Evolutionary conservation across 2,797 vertebrate genomes (phyloP).

Genomic region (Enteromius unitaeniatus): DNA sequence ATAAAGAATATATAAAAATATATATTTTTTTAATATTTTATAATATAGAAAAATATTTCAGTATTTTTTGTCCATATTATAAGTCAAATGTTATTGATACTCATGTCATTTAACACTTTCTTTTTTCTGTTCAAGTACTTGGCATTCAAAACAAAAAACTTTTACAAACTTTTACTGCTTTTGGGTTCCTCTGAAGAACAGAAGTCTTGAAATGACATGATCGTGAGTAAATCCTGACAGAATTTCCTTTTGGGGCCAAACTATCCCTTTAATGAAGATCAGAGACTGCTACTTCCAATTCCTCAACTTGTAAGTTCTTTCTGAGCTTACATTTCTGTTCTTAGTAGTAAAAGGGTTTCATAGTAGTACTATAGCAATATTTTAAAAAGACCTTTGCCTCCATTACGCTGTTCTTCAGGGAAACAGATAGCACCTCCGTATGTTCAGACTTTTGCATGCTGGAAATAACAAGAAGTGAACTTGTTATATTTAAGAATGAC

Average conservation of each 20-base stretch:
- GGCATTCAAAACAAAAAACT: not conserved
- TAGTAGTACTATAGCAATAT: constrained; percentile 31
- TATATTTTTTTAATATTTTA: too few species aligned
- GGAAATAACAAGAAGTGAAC: constrained; percentile 32
- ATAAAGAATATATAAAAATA: not conserved
- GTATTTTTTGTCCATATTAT: not conserved
- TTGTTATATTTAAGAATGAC: constrained; percentile 23
- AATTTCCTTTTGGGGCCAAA: not conserved
- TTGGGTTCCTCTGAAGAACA: not conserved
- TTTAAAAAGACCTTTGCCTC: constrained; percentile 48
- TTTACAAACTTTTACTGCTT: too few species aligned
- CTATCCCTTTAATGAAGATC: not conserved
- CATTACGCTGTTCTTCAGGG: constrained; percentile 19
- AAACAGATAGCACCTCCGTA: constrained; percentile 17
- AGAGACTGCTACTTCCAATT: constrained; percentile 22
- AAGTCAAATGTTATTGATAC: constrained; percentile 23
- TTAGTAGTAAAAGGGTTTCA: constrained; percentile 12
- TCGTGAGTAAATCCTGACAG: not conserved
- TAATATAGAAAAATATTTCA: not conserved
- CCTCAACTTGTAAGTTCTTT: not conserved
- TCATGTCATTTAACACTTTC: not conserved
- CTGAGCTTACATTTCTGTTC: constrained; percentile 8
- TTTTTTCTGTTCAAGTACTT: not conserved
- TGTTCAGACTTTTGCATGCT: constrained; percentile 33
- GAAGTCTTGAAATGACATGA: not conserved